Percentiles rank a stretch among this genome's conserved stretches.
Evolutionary conservation across 2,113 vertebrate genomes (phyloP).

Genomic region (Oplegnathus fasciatus): DNA sequence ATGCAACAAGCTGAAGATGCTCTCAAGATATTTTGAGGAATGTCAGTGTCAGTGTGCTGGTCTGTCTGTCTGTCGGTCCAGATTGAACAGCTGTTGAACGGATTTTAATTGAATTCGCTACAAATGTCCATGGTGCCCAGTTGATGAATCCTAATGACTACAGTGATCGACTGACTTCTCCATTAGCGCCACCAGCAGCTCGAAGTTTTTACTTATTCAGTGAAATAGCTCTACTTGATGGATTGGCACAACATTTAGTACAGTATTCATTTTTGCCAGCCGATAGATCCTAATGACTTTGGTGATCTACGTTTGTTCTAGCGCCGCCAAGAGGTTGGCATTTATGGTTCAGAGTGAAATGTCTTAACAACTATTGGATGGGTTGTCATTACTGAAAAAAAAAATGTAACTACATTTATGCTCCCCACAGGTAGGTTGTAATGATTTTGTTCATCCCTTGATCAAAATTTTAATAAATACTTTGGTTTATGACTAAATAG

Average conservation of each 20-base stretch:
- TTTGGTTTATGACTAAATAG: background rate
- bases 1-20: background rate
- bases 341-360: too few species aligned
- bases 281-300: background rate
- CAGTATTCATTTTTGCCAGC: background rate
- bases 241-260: background rate
- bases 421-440: background rate
- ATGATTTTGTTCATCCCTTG: background rate
- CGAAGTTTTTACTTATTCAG: background rate
- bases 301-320: background rate
- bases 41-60: background rate
- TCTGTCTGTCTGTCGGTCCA: background rate
- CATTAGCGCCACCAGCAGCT: background rate
- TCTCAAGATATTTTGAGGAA: background rate
- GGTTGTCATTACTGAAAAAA: too few species aligned
- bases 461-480: background rate
- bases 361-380: background rate
- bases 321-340: background rate
- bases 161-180: too few species aligned
- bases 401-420: too few species aligned
- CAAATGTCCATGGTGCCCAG: background rate
- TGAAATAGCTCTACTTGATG: background rate
- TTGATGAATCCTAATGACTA: background rate
- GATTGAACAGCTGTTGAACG: background rate
- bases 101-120: background rate